Base-by-base conservation (phyloP, 2,113 vertebrate species). In the Pungitius pungitius region DNA sequence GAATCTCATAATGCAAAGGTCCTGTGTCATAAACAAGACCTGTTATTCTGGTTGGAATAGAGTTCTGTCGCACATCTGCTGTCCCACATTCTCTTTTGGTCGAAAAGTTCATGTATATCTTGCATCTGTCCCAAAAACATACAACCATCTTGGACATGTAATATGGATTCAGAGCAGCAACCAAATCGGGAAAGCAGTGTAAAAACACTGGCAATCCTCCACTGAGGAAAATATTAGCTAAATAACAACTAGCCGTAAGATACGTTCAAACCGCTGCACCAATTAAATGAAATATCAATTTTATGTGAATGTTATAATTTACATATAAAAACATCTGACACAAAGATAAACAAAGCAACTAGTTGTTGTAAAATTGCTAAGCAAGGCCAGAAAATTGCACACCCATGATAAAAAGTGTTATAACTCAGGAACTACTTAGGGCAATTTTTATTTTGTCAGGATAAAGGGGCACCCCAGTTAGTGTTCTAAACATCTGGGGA, bases 11-110 rank as follows among this genome's bases (percentile, higher is more conserved):
- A 33, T 27, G 18, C 15, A 17, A 61, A 45, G 49, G 22, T 45
- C 20, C 24, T 60, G 39, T 70, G 47, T 59, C 27, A 17, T 57
- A 85, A 86, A 86, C 69, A 89, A 11, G 49, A 58, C 8, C 3
- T 33, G 22, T 83, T 22, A 55, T 26, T 12, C 20, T 27, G 17
- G 8, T 65, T 30, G 51, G 60, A 55, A 60, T 5, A 30, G 13
- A 14, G 37, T 8, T 22, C 30, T 24, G 6, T 15, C 8, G 35
- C 60, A 81, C 62, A 75, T 71, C 72, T 81, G 73, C 60, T 75
- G 42, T 62, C 12, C 2, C 13, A 43, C 47, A 57, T 73, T 61
- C 12, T 3, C 6, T 55, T 80, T 57, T 9, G 3, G 26, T 35
- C 30, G 18, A 74, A 87, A 82, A 45, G 33, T 57, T 68, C 4